phyloP scores from a whole-genome alignment of 2,113 vertebrate species.

The Salvelinus alpinus region DNA sequence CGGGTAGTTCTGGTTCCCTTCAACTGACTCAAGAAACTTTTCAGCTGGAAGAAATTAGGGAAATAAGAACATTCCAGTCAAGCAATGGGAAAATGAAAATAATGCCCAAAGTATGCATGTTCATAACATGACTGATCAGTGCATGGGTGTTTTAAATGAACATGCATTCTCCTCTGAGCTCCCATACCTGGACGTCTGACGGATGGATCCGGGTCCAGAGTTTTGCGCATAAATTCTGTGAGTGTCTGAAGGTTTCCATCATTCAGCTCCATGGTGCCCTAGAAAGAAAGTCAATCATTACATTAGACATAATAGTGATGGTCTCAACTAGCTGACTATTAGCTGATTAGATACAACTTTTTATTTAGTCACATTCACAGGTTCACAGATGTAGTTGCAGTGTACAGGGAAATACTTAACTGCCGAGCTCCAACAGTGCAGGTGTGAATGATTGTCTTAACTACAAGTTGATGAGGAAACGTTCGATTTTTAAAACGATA shows the following conservation, averaged over 20 bases:
- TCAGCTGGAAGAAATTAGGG: slow-evolving; percentile 80
- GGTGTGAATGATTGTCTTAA: too few relatives aligned
- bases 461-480: too few relatives aligned
- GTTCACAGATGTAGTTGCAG: too few relatives aligned
- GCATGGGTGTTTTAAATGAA: too few relatives aligned
- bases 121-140: background rate
- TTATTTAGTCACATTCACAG: too few relatives aligned
- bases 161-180: too few relatives aligned
- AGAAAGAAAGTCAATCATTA: slow-evolving; percentile 24
- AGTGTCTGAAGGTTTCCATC: slow-evolving; percentile 93
- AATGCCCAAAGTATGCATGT: background rate
- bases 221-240: slow-evolving; percentile 95
- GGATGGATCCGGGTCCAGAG: slow-evolving; percentile 90
- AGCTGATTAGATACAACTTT: too few relatives aligned
- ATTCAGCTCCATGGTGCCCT: slow-evolving; percentile 89
- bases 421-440: too few relatives aligned
- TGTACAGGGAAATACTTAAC: too few relatives aligned
- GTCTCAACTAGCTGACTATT: too few relatives aligned
- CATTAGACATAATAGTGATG: too few relatives aligned
- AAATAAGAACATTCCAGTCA: background rate
- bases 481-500: too few relatives aligned
- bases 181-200: slow-evolving; percentile 91
- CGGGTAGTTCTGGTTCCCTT: slow-evolving; percentile 94
- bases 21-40: slow-evolving; percentile 96
- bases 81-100: background rate